Percentiles rank a stretch among this genome's conserved stretches.
phyloP scores from a whole-genome alignment of 2,888 invertebrate genomes.

The Diloba caeruleocephala region DNA sequence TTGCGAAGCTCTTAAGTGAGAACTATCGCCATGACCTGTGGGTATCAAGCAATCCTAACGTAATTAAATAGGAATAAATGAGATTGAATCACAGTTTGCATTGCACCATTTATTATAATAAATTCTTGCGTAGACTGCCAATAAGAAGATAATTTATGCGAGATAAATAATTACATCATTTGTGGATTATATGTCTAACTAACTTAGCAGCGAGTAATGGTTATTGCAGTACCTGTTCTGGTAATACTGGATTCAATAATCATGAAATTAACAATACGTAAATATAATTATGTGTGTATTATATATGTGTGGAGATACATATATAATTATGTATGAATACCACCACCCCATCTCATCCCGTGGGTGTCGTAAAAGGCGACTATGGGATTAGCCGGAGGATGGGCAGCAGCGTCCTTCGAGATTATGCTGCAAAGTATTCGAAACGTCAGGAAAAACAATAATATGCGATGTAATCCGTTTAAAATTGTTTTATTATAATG shows the following conservation, averaged over 20 bases:
- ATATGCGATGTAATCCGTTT: too few relatives aligned
- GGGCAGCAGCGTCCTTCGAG: too few relatives aligned
- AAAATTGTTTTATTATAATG: too few relatives aligned
- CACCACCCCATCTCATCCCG: too few relatives aligned
- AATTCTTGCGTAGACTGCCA: not conserved
- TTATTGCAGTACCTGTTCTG: conserved; percentile 7
- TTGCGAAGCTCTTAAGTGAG: not conserved
- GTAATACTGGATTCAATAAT: not conserved
- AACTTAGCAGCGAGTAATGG: conserved; percentile 7
- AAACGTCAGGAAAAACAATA: too few relatives aligned
- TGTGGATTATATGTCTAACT: conserved; percentile 31
- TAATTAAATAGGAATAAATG: conserved; percentile 6
- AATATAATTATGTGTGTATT: too few relatives aligned
- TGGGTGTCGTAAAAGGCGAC: too few relatives aligned
- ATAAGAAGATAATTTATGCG: conserved; percentile 18
- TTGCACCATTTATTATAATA: not conserved
- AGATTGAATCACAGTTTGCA: conserved; percentile 12
- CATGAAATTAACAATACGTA: too few relatives aligned
- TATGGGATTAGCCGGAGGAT: too few relatives aligned
- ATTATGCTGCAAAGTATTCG: too few relatives aligned
- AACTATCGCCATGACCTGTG: conserved; percentile 10
- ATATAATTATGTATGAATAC: too few relatives aligned
- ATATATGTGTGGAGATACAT: too few relatives aligned
- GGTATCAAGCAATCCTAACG: conserved; percentile 8
- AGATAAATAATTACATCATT: conserved; percentile 28